Conservation (phyloP, 1,140 invertebrate species). For the Saccostrea glomerata region DNA sequence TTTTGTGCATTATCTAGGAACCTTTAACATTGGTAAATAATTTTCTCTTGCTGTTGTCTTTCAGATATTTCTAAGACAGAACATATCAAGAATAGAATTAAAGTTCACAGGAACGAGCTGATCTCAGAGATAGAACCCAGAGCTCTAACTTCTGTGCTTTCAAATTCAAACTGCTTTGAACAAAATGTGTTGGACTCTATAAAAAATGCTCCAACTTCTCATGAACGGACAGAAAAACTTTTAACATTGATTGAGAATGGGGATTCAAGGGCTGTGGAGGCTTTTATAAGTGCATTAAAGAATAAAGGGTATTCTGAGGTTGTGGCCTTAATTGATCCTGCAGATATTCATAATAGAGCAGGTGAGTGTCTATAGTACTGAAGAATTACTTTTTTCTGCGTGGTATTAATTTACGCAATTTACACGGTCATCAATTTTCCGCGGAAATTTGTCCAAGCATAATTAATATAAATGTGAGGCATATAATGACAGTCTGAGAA, state of each 20-base stretch:
- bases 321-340: slow-evolving; percentile 4
- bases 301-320: background rate
- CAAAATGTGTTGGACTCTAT: background rate
- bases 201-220: background rate
- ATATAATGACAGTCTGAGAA: too few species aligned
- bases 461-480: too few species aligned
- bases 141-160: background rate
- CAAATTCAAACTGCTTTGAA: background rate
- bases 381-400: background rate
- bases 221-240: background rate
- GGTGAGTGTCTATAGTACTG: background rate
- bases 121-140: background rate
- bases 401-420: background rate
- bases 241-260: slow-evolving; percentile 9
- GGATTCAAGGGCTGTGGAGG: background rate
- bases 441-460: too few species aligned
- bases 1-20: too few species aligned
- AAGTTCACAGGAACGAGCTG: background rate
- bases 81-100: background rate
- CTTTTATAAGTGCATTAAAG: background rate
- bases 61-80: background rate
- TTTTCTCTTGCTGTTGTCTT: background rate
- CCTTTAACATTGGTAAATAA: too few species aligned
- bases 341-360: background rate
- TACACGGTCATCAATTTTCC: too few species aligned